phyloP scores from a whole-genome alignment of 2,888 invertebrate genomes.

The Lithophane socia region DNA sequence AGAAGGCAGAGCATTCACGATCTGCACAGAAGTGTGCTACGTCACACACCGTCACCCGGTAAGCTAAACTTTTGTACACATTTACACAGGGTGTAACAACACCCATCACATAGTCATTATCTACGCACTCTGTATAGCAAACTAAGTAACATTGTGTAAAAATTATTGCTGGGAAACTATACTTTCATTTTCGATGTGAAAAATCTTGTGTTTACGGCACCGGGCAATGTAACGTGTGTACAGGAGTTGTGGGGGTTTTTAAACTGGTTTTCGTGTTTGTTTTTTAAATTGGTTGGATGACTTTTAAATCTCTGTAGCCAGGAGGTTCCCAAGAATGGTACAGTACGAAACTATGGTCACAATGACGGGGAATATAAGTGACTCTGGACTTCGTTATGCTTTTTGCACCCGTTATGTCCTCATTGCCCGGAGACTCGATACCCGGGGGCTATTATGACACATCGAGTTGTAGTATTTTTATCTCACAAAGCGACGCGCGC shows the following conservation, averaged over 20 bases:
- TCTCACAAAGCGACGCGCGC: too few species aligned
- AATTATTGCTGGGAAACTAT: neutral
- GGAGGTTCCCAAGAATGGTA: neutral
- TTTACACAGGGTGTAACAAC: neutral
- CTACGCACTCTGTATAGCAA: neutral
- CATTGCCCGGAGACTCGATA: neutral
- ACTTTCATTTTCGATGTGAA: neutral
- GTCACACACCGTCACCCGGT: conserved; percentile 73
- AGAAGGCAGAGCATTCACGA: conserved; percentile 85
- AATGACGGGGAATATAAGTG: neutral
- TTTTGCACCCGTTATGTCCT: neutral
- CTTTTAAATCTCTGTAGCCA: neutral
- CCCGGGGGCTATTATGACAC: neutral
- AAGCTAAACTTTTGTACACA: neutral
- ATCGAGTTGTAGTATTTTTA: too few species aligned
- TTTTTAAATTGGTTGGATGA: neutral
- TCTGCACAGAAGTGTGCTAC: conserved; percentile 75
- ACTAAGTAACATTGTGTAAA: neutral
- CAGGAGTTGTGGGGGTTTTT: neutral
- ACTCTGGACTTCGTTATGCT: neutral
- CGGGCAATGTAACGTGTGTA: neutral
- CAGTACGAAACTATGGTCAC: neutral
- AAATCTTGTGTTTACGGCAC: neutral
- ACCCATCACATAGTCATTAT: neutral
- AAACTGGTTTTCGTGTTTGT: neutral